A percentile compares a stretch with the other conserved stretches of the same genome.
phyloP scores from a whole-genome alignment of 2,113 vertebrate genomes.

The Hiodon tergisus region DNA sequence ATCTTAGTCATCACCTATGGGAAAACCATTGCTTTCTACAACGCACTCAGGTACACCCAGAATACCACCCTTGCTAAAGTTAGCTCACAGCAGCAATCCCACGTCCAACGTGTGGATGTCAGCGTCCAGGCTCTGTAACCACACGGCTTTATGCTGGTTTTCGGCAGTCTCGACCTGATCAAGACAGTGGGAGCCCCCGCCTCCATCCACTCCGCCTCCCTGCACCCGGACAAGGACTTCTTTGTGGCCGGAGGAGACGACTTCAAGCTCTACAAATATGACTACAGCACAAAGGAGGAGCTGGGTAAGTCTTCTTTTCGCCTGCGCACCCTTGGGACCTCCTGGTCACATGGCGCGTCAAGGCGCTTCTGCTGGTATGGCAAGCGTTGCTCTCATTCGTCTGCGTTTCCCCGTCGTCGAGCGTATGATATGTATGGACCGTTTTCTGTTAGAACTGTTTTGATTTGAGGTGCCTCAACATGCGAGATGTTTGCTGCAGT shows the following conservation, averaged over 20 bases:
- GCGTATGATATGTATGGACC: too few species aligned
- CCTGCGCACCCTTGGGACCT: too few species aligned
- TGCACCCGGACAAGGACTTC: conserved; percentile 94
- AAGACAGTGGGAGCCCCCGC: conserved; percentile 92
- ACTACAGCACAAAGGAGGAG: conserved; percentile 93
- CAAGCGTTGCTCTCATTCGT: too few species aligned
- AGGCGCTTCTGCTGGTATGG: not conserved
- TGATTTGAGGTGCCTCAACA: too few species aligned
- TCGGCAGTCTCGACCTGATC: conserved; percentile 81
- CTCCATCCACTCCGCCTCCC: conserved; percentile 91
- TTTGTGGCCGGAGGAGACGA: conserved; percentile 95
- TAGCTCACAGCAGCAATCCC: not conserved
- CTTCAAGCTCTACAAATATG: conserved; percentile 98
- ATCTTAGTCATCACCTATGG: conserved; percentile 90
- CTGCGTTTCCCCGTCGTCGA: too few species aligned
- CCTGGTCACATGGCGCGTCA: too few species aligned
- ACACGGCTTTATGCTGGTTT: not conserved
- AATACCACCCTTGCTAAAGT: not conserved
- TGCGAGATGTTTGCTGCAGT: too few species aligned
- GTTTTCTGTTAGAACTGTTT: too few species aligned
- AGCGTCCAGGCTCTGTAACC: not conserved
- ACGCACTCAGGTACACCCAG: conserved; percentile 75
- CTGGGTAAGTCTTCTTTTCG: conserved; percentile 68
- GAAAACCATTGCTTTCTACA: conserved; percentile 89
- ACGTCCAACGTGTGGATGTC: not conserved